phyloP scores from a whole-genome alignment of 2,888 invertebrate species.

The Xestia xanthographa region DNA sequence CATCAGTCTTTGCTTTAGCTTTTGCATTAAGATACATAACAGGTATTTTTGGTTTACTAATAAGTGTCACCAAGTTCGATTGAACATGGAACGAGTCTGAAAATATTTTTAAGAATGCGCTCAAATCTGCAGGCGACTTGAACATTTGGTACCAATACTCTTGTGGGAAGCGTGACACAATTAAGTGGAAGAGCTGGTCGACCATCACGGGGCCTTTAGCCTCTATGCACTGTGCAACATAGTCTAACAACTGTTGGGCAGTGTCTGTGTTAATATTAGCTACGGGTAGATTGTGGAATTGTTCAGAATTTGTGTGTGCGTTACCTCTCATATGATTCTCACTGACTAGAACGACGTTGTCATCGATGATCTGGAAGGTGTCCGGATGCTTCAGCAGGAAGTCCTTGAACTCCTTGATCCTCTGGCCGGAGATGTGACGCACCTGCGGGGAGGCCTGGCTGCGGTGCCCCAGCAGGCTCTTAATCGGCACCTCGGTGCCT shows the following conservation, averaged over 20 bases:
- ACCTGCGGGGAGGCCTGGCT: slow-evolving; percentile 99
- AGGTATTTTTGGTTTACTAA: slow-evolving; percentile 94
- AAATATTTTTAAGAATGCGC: slow-evolving; percentile 97
- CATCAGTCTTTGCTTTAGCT: slow-evolving; percentile 87
- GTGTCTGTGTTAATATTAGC: slow-evolving; percentile 95
- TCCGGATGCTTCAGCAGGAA: slow-evolving; percentile 96
- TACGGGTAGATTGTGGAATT: slow-evolving; percentile 93
- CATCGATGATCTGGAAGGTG: slow-evolving; percentile 96
- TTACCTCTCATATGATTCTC: slow-evolving; percentile 92
- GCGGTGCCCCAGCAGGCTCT: slow-evolving; percentile 98
- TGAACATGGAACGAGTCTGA: slow-evolving; percentile 98
- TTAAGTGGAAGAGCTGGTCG: slow-evolving; percentile 96
- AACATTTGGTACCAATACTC: slow-evolving; percentile 96
- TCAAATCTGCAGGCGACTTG: slow-evolving; percentile 96
- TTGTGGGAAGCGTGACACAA: slow-evolving; percentile 94
- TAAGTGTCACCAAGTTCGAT: slow-evolving; percentile 96
- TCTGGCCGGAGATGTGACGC: slow-evolving; percentile 98
- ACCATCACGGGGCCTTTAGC: slow-evolving; percentile 95
- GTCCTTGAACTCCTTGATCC: slow-evolving; percentile 98
- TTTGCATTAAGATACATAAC: slow-evolving; percentile 90
- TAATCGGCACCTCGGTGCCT: slow-evolving; percentile 98
- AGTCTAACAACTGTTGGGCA: slow-evolving; percentile 95
- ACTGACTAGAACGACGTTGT: slow-evolving; percentile 95
- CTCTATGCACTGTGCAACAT: slow-evolving; percentile 95
- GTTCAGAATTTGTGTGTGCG: slow-evolving; percentile 92